These are phyloP conservation scores for Rhinolophus sinicus DNA, from an alignment of 2,113 vertebrate genomes.

Conservation along the genomic window DNA sequence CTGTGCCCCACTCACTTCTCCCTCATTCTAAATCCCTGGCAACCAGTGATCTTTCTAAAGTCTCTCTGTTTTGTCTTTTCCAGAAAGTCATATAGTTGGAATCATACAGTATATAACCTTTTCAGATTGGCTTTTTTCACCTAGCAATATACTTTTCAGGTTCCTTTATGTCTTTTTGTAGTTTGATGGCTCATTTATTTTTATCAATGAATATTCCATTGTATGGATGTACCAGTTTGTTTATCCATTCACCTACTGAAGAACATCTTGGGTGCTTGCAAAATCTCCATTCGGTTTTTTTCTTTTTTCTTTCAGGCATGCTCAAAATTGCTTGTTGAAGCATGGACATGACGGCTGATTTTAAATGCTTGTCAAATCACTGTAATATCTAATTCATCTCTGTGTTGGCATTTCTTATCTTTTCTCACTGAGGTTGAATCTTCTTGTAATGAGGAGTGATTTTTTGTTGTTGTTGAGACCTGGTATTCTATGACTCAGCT, in stretches of 20 bases:
- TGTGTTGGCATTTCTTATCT: not conserved
- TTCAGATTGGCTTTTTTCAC: not conserved
- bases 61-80: not conserved
- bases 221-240: not conserved
- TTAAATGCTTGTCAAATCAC: conserved; percentile 2
- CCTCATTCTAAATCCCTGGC: not conserved
- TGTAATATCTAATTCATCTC: not conserved
- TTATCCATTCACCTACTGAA: not conserved
- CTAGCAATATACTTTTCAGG: not conserved
- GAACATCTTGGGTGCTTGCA: not conserved
- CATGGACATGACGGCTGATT: not conserved
- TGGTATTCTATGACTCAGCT: not conserved
- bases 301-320: not conserved
- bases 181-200: not conserved
- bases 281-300: conserved; percentile 5
- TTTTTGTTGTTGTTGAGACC: not conserved
- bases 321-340: not conserved
- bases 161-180: not conserved
- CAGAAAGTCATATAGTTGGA: not conserved
- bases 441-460: not conserved
- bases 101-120: not conserved
- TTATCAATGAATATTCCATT: not conserved
- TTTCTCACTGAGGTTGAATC: conserved; percentile 8
- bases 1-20: not conserved
- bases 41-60: not conserved